A percentile compares a stretch with the other conserved stretches of the same genome.
Conservation (phyloP, 2,797 vertebrate genomes). For the Danionella dracula region DNA sequence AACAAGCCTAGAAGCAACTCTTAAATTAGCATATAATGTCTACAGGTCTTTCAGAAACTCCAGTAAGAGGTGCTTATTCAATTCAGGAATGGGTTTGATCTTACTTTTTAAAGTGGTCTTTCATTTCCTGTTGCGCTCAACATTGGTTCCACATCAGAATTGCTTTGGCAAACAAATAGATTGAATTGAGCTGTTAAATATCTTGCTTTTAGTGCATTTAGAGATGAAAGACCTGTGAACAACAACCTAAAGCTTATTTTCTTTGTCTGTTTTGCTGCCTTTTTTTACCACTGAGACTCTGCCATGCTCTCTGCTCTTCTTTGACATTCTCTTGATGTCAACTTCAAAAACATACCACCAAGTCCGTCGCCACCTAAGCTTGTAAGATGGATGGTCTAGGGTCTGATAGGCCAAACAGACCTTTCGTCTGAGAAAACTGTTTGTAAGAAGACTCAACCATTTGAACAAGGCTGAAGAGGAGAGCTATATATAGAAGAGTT, state of each 20-base stretch:
- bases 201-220: background rate
- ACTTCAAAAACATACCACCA: conserved; percentile 17
- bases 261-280: conserved; percentile 23
- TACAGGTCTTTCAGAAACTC: background rate
- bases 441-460: background rate
- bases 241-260: background rate
- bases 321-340: conserved; percentile 7
- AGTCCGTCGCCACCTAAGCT: background rate
- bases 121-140: conserved; percentile 4
- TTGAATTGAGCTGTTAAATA: background rate
- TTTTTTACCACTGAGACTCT: conserved; percentile 13
- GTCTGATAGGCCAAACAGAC: conserved; percentile 18
- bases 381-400: background rate
- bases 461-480: conserved; percentile 7
- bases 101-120: conserved; percentile 11
- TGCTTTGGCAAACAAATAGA: background rate
- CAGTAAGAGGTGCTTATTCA: conserved; percentile 6
- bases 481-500: conserved; percentile 40
- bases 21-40: conserved; percentile 6
- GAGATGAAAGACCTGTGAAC: background rate
- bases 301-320: conserved; percentile 9
- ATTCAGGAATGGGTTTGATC: background rate
- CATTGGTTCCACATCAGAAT: background rate
- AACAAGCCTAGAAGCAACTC: conserved; percentile 5
- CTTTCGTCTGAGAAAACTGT: background rate